phyloP scores from a whole-genome alignment of 2,888 invertebrate genomes.

The Abrostola triplasia region DNA sequence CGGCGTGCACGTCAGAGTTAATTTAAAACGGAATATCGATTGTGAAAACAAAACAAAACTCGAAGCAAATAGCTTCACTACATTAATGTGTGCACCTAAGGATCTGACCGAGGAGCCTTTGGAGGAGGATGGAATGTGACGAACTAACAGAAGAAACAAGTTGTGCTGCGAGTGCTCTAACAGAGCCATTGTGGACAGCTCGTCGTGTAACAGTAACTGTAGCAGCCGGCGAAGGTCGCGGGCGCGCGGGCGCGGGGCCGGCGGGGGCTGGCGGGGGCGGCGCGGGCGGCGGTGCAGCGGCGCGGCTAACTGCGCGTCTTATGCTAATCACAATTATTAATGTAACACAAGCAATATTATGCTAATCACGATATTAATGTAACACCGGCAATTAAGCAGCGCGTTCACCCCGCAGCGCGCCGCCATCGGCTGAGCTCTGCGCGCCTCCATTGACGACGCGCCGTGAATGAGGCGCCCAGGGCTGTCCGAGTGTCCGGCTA shows the following conservation, averaged over 20 bases:
- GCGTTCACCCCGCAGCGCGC: conserved; percentile 45
- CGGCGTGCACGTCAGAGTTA: background rate
- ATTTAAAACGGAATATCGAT: background rate
- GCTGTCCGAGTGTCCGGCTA: background rate
- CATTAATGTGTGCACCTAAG: no score
- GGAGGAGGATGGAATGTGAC: no score
- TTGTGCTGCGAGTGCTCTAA: no score
- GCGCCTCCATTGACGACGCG: conserved; percentile 15
- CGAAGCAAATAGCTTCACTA: no score
- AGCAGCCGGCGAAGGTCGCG: conserved; percentile 17
- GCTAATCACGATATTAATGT: conserved; percentile 59
- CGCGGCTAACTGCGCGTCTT: conserved; percentile 48
- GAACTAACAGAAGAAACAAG: no score
- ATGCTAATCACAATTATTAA: conserved; percentile 63
- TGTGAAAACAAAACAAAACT: no score
- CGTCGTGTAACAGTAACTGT: background rate
- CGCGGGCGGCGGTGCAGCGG: conserved; percentile 17
- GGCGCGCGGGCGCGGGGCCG: background rate
- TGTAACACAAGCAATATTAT: conserved; percentile 57
- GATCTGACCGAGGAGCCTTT: no score
- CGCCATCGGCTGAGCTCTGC: background rate
- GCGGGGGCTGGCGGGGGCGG: no score
- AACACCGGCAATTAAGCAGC: conserved; percentile 60
- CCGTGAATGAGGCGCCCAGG: conserved; percentile 8
- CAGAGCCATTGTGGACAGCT: no score